phyloP scores from a whole-genome alignment of 2,113 vertebrate species.

The Labeo rohita region DNA sequence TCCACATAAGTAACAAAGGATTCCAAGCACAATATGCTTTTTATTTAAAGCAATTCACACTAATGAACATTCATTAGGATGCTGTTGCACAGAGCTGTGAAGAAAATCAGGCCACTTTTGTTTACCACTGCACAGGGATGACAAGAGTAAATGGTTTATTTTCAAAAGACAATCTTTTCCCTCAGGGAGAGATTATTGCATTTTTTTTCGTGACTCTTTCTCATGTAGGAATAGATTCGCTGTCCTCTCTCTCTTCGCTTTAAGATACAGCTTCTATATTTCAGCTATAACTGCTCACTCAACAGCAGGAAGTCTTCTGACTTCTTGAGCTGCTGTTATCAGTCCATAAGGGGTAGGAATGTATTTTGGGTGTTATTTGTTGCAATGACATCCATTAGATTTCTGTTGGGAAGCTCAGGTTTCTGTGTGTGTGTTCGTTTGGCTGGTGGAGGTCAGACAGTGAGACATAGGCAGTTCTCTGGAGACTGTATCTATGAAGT shows the following conservation, averaged over 20 bases:
- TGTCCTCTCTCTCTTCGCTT: background rate
- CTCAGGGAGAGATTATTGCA: background rate
- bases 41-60: background rate
- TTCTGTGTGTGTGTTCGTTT: background rate
- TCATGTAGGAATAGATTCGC: background rate
- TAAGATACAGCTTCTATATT: background rate
- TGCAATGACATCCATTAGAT: slow-evolving; percentile 27
- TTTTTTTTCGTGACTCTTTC: background rate
- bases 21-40: background rate
- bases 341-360: slow-evolving; percentile 12
- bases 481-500: slow-evolving; percentile 44
- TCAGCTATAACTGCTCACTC: background rate
- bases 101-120: background rate
- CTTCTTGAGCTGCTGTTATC: slow-evolving; percentile 28
- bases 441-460: slow-evolving; percentile 19
- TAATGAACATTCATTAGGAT: background rate
- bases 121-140: background rate
- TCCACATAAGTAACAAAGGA: background rate
- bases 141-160: background rate
- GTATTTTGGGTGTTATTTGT: slow-evolving; percentile 30
- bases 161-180: slow-evolving; percentile 5
- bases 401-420: slow-evolving; percentile 24
- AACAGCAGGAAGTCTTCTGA: background rate
- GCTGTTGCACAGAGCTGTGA: background rate
- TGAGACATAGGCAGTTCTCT: slow-evolving; percentile 11